A percentile compares a stretch with the other conserved stretches of the same genome.
These are phyloP conservation scores for Philereme transversata DNA, from an alignment of 2,888 invertebrate species.

Conservation along the genomic window DNA sequence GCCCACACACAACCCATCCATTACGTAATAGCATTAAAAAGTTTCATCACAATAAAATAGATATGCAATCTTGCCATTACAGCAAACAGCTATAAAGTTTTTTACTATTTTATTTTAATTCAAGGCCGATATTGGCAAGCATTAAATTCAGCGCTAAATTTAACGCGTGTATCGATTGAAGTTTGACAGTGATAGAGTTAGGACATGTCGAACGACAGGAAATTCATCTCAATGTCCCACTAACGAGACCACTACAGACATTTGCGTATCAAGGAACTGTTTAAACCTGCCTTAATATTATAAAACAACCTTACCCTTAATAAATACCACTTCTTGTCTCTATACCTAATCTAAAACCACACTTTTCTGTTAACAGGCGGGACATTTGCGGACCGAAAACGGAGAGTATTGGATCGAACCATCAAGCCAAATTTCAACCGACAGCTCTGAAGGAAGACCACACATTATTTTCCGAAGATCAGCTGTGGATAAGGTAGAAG, in stretches of 20 bases:
- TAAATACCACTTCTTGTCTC: slow-evolving; percentile 3
- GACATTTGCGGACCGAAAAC: slow-evolving; percentile 86
- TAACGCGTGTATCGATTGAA: slow-evolving; percentile 39
- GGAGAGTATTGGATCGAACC: slow-evolving; percentile 90
- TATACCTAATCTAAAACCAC: slow-evolving; percentile 1
- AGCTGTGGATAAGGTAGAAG: slow-evolving; percentile 80
- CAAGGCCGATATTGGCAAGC: slow-evolving; percentile 37
- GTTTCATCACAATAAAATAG: slow-evolving; percentile 25
- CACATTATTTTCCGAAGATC: slow-evolving; percentile 88
- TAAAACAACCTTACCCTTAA: slow-evolving; percentile 6
- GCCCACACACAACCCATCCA: slow-evolving; percentile 11
- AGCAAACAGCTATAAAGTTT: slow-evolving; percentile 30
- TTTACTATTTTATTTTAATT: slow-evolving; percentile 25
- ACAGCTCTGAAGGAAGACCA: slow-evolving; percentile 76
- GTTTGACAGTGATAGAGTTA: slow-evolving; percentile 44
- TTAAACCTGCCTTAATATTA: slow-evolving; percentile 10
- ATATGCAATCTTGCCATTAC: slow-evolving; percentile 28
- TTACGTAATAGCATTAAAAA: slow-evolving; percentile 26
- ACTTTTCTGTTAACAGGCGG: slow-evolving; percentile 79
- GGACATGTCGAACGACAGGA: slow-evolving; percentile 39
- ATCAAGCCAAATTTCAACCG: slow-evolving; percentile 78
- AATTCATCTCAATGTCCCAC: slow-evolving; percentile 41
- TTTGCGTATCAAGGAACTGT: slow-evolving; percentile 20
- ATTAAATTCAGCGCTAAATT: slow-evolving; percentile 38
- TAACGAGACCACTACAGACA: slow-evolving; percentile 38